Conservation (phyloP, 2,113 vertebrate species). For the Podarcis muralis region DNA sequence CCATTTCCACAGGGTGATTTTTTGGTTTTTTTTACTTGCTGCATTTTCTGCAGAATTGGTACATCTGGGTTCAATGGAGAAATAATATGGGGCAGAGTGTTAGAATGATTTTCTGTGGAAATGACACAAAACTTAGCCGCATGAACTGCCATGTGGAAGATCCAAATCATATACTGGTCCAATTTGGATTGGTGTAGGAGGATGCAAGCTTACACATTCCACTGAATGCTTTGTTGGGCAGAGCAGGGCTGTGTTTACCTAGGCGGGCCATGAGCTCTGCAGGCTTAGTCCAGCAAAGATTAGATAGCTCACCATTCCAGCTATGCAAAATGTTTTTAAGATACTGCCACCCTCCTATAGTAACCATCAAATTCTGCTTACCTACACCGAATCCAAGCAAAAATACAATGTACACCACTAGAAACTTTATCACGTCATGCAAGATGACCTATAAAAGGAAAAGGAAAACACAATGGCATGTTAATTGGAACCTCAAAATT, state of each 20-base stretch:
- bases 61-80: too few species aligned
- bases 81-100: too few species aligned
- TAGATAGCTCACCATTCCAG: neutral
- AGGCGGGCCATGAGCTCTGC: neutral
- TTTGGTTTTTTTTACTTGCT: too few species aligned
- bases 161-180: too few species aligned
- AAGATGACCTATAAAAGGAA: slow-evolving; percentile 79
- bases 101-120: too few species aligned
- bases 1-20: too few species aligned
- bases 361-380: slow-evolving; percentile 58
- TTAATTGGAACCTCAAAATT: neutral
- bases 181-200: too few species aligned
- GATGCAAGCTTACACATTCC: too few species aligned
- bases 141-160: too few species aligned
- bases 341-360: slow-evolving; percentile 43
- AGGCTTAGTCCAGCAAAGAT: neutral
- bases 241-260: neutral
- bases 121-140: too few species aligned
- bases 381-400: slow-evolving; percentile 85
- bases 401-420: slow-evolving; percentile 82
- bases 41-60: too few species aligned
- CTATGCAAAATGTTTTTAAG: neutral
- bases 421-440: slow-evolving; percentile 82
- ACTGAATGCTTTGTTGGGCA: too few species aligned
- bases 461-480: slow-evolving; percentile 35